Base-by-base conservation (phyloP, 2,797 vertebrate species). In the Diplodus puntazzo region DNA sequence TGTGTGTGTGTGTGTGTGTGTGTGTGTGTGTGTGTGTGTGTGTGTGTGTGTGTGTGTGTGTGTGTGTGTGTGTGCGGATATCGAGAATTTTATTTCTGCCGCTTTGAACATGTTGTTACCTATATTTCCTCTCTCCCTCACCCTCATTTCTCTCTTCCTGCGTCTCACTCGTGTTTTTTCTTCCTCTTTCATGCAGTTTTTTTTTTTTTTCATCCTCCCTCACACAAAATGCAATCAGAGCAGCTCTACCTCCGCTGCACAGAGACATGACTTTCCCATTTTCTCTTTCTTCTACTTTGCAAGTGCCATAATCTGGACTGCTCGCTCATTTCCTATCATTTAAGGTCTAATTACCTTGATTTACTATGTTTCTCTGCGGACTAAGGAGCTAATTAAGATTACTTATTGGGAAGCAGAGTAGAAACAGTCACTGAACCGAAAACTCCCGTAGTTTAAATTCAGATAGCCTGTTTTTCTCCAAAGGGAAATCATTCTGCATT, bases 401-500 rank as follows among this genome's bases (percentile, higher is more conserved):
- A 76, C 60, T 80, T 82, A 84, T 71, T 77, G 77, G 62, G 59
- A 81, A 80, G 59, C 79, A 69, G 62, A 82, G 79, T 62, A 64
- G 59, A 83, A 75, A 66, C 79, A 82, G 69, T 72, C 70, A 65
- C 69, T 82, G 78, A 87, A 84, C 62, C 84, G 83, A 80, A 39
- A 85, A 80, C 68, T 71, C 53, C 62, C 82, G 66, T 74, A 60
- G 69, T 80, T 80, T 73, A 72, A 88, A 87, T 90, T 81, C 61
- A 87, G 89, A 84, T 72, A 72, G 87, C 82, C 83, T 91, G 89
- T 88, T 91, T 92, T 89, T 87, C 88, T 88, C 77, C 59, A 83
- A 86, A 87, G 86, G 87, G 80, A 84, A 90, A 81, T 81, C 80
- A 85, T 60, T 63, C 60, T 67, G 54, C 53, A 52, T 85, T 88